These are phyloP conservation scores for Drosophila ogumai DNA, from an alignment of 1,140 invertebrate species.

Conservation along the genomic window DNA sequence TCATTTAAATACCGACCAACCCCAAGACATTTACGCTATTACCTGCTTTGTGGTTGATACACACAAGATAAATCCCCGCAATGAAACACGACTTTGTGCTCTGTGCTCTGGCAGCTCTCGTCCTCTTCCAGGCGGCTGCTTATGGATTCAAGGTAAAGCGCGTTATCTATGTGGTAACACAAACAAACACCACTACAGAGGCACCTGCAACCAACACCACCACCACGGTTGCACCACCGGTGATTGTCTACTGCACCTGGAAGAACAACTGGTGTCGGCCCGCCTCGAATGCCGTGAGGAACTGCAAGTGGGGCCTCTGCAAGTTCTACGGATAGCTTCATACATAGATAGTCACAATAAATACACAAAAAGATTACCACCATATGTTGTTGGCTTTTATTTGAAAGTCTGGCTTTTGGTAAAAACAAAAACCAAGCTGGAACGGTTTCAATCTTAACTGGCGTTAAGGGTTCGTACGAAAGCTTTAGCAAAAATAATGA, in stretches of 20 bases:
- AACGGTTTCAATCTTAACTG: constrained; percentile 56
- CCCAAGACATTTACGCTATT: background rate
- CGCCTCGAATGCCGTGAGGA: constrained; percentile 1
- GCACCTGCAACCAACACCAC: background rate
- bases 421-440: constrained; percentile 49
- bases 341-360: constrained; percentile 7
- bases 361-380: background rate
- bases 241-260: constrained; percentile 32
- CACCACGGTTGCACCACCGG: background rate
- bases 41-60: background rate
- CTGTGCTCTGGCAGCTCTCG: constrained; percentile 19
- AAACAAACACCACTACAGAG: background rate
- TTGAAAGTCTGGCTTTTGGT: constrained; percentile 59
- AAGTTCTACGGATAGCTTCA: constrained; percentile 25
- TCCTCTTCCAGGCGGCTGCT: constrained; percentile 23
- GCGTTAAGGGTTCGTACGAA: constrained; percentile 35
- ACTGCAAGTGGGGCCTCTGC: constrained; percentile 41
- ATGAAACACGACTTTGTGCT: constrained; percentile 32
- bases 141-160: constrained; percentile 14
- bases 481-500: constrained; percentile 58
- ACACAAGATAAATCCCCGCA: background rate
- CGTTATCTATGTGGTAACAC: constrained; percentile 27
- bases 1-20: constrained; percentile 16
- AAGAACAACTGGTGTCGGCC: constrained; percentile 44
- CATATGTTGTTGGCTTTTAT: constrained; percentile 41